phyloP scores from a whole-genome alignment of 2,888 invertebrate genomes.

The Caenorhabditis drosophilae region DNA sequence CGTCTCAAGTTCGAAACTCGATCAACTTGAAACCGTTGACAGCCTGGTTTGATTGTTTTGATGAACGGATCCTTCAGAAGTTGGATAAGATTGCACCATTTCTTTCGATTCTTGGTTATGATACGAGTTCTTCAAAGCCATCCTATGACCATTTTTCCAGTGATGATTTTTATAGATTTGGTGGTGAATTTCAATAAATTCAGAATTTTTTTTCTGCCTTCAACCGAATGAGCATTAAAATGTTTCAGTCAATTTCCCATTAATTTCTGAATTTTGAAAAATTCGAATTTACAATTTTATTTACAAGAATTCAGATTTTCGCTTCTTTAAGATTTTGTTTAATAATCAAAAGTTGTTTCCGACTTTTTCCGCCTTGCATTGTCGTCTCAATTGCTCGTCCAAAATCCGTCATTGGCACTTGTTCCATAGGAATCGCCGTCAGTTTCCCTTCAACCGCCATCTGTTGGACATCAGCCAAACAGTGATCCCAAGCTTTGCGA shows the following conservation, averaged over 20 bases:
- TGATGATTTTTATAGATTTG: conserved; percentile 21
- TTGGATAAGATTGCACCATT: conserved; percentile 32
- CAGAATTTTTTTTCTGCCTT: no score
- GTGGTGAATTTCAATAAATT: no score
- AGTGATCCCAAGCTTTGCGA: conserved; percentile 28
- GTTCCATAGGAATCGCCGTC: conserved; percentile 49
- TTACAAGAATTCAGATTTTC: conserved; percentile 1
- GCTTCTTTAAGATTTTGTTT: not conserved
- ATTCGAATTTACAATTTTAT: not conserved
- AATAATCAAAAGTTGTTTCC: conserved; percentile 45
- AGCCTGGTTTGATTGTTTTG: conserved; percentile 41
- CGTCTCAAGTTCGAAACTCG: conserved; percentile 39
- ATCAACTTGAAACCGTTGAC: conserved; percentile 33
- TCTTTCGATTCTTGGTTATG: conserved; percentile 23
- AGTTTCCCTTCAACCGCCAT: conserved; percentile 36
- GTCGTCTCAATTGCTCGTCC: conserved; percentile 29
- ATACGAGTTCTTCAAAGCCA: conserved; percentile 16
- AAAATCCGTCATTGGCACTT: conserved; percentile 23
- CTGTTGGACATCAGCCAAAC: conserved; percentile 45
- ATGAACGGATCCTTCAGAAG: conserved; percentile 16
- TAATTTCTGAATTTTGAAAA: no score
- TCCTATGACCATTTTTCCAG: conserved; percentile 18
- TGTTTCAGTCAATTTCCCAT: no score
- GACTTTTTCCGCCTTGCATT: conserved; percentile 31
- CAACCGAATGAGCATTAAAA: no score